phyloP scores from a whole-genome alignment of 2,888 invertebrate species.

The Ethmia dodecea region DNA sequence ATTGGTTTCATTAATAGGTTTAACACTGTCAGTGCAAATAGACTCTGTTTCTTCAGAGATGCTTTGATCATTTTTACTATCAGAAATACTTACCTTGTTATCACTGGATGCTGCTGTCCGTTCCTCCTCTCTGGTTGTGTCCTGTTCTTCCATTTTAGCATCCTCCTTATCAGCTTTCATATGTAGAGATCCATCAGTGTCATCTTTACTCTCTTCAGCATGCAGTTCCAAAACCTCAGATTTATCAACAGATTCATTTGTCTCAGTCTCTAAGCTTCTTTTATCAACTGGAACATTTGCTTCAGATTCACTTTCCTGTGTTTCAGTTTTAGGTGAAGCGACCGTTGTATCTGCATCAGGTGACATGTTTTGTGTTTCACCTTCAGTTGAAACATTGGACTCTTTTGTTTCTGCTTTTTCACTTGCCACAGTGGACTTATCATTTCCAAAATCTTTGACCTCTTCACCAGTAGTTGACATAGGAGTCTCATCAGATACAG shows the following conservation, averaged over 20 bases:
- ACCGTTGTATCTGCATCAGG: conserved; percentile 49
- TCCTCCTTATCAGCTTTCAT: conserved; percentile 33
- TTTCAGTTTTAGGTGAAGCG: conserved; percentile 45
- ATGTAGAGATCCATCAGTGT: conserved; percentile 42
- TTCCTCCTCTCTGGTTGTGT: conserved; percentile 28
- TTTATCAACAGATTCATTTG: conserved; percentile 48
- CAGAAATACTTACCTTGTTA: conserved; percentile 62
- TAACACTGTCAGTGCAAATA: conserved; percentile 33
- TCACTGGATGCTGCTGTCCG: conserved; percentile 24
- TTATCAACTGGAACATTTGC: neutral
- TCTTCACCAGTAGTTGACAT: conserved; percentile 56
- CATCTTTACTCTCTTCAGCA: conserved; percentile 53
- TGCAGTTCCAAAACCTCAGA: conserved; percentile 60
- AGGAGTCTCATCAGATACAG: conserved; percentile 29
- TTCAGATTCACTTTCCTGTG: conserved; percentile 10
- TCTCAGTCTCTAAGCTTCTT: conserved; percentile 18
- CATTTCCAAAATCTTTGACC: conserved; percentile 24
- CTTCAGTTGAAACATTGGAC: too few species aligned
- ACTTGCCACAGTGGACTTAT: conserved; percentile 20
- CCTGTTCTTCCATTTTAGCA: conserved; percentile 18
- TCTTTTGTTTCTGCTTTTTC: conserved; percentile 22
- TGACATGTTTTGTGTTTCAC: conserved; percentile 21
- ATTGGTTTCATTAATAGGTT: conserved; percentile 56
- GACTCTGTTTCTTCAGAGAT: conserved; percentile 39
- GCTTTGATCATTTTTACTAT: conserved; percentile 40